A percentile compares a stretch with the other conserved stretches of the same genome.
phyloP scores from a whole-genome alignment of 2,888 invertebrate genomes.

The Amphipoea lucens region DNA sequence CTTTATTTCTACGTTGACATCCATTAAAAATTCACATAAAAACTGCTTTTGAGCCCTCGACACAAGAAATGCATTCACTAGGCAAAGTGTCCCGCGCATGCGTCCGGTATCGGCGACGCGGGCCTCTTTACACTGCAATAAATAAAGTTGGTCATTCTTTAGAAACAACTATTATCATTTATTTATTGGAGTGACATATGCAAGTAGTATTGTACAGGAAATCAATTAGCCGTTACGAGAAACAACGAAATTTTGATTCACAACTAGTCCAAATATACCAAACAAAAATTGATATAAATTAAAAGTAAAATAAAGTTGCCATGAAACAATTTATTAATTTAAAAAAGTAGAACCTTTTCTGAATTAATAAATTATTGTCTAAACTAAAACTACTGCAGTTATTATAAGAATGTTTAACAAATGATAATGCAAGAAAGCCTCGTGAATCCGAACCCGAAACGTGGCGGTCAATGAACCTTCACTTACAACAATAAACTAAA shows the following conservation, averaged over 20 bases:
- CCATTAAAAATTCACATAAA: conserved; percentile 87
- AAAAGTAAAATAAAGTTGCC: conserved; percentile 49
- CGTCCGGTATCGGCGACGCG: conserved; percentile 62
- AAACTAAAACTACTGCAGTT: conserved; percentile 73
- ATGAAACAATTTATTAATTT: conserved; percentile 27
- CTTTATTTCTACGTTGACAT: conserved; percentile 75
- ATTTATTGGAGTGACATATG: conserved; percentile 62
- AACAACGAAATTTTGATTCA: conserved; percentile 28
- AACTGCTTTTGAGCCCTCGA: conserved; percentile 88
- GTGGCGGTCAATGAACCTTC: conserved; percentile 21
- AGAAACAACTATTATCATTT: conserved; percentile 47
- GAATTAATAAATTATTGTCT: conserved; percentile 23
- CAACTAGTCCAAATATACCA: conserved; percentile 50
- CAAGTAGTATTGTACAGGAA: conserved; percentile 54
- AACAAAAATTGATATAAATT: conserved; percentile 40
- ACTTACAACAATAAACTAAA: conserved; percentile 37
- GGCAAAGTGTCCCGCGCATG: conserved; percentile 66
- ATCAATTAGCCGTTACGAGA: conserved; percentile 46
- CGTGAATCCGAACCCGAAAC: conserved; percentile 63
- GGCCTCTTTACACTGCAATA: conserved; percentile 81
- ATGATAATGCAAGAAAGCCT: conserved; percentile 64
- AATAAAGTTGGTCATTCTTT: conserved; percentile 65
- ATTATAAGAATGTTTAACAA: conserved; percentile 82
- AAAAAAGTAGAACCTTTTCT: conserved; percentile 27
- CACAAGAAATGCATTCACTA: conserved; percentile 83